These are phyloP conservation scores for Zygothrica quintamaculata DNA, from an alignment of 2,888 invertebrate species.

Conservation along the genomic window DNA sequence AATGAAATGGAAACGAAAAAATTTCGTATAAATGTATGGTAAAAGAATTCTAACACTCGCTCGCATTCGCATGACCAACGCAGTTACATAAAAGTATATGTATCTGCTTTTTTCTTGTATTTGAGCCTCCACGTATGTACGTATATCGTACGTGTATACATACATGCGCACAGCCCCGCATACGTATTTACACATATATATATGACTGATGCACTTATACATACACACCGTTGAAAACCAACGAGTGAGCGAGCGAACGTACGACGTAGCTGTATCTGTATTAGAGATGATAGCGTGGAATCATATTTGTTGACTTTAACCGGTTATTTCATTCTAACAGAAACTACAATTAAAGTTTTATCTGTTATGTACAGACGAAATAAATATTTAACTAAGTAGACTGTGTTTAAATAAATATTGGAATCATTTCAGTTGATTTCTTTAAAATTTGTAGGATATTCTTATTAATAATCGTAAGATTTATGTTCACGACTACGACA, in stretches of 20 bases:
- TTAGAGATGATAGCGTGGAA: slow-evolving; percentile 53
- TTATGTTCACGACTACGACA: slow-evolving; percentile 26
- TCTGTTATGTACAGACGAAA: not conserved
- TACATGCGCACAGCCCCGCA: slow-evolving; percentile 60
- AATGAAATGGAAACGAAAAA: slow-evolving; percentile 82
- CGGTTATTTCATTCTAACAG: not conserved
- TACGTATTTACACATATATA: slow-evolving; percentile 29
- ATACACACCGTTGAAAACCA: slow-evolving; percentile 61
- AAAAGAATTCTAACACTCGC: slow-evolving; percentile 81
- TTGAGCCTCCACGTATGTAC: slow-evolving; percentile 51
- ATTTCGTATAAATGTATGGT: slow-evolving; percentile 76
- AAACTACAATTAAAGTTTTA: not conserved
- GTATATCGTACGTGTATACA: slow-evolving; percentile 70
- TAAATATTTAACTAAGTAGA: not conserved
- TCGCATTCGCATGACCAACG: slow-evolving; percentile 70
- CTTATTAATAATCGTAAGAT: slow-evolving; percentile 13
- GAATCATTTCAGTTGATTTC: not conserved
- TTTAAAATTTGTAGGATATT: slow-evolving; percentile 3
- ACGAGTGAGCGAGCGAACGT: slow-evolving; percentile 73
- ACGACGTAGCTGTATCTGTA: slow-evolving; percentile 64
- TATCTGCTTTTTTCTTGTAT: slow-evolving; percentile 60
- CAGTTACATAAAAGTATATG: slow-evolving; percentile 76
- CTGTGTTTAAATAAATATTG: not conserved
- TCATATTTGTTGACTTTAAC: slow-evolving; percentile 8
- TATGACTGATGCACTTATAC: slow-evolving; percentile 60